Evolutionary conservation across 2,888 invertebrate genomes (phyloP).

Genomic region (Nemurella pictetii): DNA sequence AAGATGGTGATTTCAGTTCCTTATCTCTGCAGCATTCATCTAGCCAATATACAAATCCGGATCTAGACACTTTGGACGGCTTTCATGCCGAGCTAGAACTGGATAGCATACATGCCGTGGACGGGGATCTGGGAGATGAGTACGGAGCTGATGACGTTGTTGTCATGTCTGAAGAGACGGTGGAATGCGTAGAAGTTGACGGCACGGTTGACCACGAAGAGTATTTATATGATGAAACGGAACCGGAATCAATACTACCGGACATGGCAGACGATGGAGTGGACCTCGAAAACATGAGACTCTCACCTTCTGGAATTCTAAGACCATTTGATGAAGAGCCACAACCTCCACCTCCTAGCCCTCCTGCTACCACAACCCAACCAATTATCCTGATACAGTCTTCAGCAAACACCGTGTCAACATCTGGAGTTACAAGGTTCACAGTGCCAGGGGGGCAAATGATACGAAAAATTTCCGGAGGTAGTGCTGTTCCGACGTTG

Average conservation of each 20-base stretch:
- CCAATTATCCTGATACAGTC: conserved; percentile 40
- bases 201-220: conserved; percentile 23
- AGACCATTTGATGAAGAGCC: background rate
- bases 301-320: background rate
- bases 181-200: conserved; percentile 39
- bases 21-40: conserved; percentile 46
- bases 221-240: conserved; percentile 5
- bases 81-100: conserved; percentile 54
- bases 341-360: background rate
- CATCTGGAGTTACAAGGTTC: conserved; percentile 26
- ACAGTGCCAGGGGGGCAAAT: conserved; percentile 48
- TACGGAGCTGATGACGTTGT: conserved; percentile 35
- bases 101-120: conserved; percentile 49
- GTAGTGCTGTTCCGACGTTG: conserved; percentile 40
- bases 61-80: conserved; percentile 53
- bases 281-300: background rate
- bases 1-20: conserved; percentile 49
- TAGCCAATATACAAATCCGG: conserved; percentile 47
- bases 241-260: conserved; percentile 39
- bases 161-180: conserved; percentile 34
- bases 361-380: background rate
- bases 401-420: conserved; percentile 33
- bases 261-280: conserved; percentile 36
- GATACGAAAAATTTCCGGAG: conserved; percentile 51
- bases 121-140: conserved; percentile 33